A percentile compares a stretch with the other conserved stretches of the same genome.
These are phyloP conservation scores for Hydropsyche betteni DNA, from an alignment of 2,888 invertebrate genomes.

Conservation along the genomic window DNA sequence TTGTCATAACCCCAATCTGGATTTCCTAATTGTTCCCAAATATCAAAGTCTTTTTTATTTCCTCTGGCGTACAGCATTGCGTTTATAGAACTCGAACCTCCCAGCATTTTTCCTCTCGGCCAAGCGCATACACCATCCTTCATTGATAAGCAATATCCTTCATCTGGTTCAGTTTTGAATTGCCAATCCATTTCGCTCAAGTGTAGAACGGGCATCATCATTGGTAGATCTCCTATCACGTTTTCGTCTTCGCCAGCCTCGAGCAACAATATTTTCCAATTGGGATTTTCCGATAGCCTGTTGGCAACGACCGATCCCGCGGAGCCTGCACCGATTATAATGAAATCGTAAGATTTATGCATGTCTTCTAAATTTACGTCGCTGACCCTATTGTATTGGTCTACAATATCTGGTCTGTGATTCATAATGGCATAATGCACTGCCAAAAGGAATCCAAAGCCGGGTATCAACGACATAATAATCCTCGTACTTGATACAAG, in stretches of 20 bases:
- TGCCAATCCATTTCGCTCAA: constrained; percentile 83
- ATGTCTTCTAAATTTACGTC: constrained; percentile 67
- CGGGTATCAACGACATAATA: constrained; percentile 71
- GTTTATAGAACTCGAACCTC: constrained; percentile 85
- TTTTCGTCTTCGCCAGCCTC: constrained; percentile 85
- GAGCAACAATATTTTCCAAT: constrained; percentile 77
- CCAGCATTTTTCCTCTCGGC: constrained; percentile 82
- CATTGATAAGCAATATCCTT: constrained; percentile 75
- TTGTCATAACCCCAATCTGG: constrained; percentile 82
- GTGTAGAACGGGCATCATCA: constrained; percentile 76
- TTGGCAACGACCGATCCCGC: constrained; percentile 84
- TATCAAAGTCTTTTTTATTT: constrained; percentile 83
- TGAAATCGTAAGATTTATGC: constrained; percentile 76
- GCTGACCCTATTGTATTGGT: constrained; percentile 69
- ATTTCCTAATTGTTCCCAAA: constrained; percentile 81
- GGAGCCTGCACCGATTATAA: constrained; percentile 83
- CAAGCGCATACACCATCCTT: constrained; percentile 72
- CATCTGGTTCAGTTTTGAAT: constrained; percentile 78
- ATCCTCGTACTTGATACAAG: constrained; percentile 72
- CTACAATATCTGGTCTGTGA: constrained; percentile 77
- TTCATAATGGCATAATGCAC: constrained; percentile 72
- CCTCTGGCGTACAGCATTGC: constrained; percentile 92
- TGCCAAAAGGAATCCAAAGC: constrained; percentile 70
- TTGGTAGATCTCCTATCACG: constrained; percentile 75
- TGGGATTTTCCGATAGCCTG: constrained; percentile 76